Base-by-base conservation (phyloP, 2,113 vertebrate genomes). In the Ardeotis arabs region DNA sequence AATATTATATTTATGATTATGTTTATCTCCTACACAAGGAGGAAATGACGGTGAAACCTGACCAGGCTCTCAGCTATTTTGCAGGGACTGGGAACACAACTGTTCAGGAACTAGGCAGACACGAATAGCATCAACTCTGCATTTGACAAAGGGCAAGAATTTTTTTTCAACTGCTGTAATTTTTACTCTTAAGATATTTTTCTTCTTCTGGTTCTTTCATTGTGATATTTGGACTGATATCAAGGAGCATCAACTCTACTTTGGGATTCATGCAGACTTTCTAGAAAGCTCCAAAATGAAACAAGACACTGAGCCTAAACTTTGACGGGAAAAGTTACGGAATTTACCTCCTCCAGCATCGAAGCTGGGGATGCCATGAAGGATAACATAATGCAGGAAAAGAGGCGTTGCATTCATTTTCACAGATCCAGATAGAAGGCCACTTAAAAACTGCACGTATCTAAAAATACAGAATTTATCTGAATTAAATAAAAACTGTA, bases 391-490 rank as follows among this genome's bases (percentile, higher is more conserved):
- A 93, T 99, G 99, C 96, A 99, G 97, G 96, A 99, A 99, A 72
- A 99, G 97, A 12, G 99, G 98, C 0, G 97, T 97, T 28, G 99
- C 96, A 20, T 99, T 99, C 98, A 99, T 99, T 97, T 99, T 99
- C 98, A 99, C 98, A 7, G 98, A 98, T 44, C 99, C 99, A 7
- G 99, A 99, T 6, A 99, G 97, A 49, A 99, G 98, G 67, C 99
- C 99, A 89, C 98, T 99, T 92, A 99, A 98, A 93, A 99, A 99
- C 93, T 99, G 99, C 58, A 99, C 99, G 1, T 99, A 99, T 89
- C 99, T 99, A 98, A 76, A 31, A 94, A 35, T 8, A 95, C 50
- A 78, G 69, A 87, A 21, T 66, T 70, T 81, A 75, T 39, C 35
- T 44, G 21, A 89, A 84, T 95, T 92, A 93, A 55, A 73, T 93